These are phyloP conservation scores for Pristionchus exspectatus DNA, from an alignment of 2,888 invertebrate species.

Conservation along the genomic window DNA sequence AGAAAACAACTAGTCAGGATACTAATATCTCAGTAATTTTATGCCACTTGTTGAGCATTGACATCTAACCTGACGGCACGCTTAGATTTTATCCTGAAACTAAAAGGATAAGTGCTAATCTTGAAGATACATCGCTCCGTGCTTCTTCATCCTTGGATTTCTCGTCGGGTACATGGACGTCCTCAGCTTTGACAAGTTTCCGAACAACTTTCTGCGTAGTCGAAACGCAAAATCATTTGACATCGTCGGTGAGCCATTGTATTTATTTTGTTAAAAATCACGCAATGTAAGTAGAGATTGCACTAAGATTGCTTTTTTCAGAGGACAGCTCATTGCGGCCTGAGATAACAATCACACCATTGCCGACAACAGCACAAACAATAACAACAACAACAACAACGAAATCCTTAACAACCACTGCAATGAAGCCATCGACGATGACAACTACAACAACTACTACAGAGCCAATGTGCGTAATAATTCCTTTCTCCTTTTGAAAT, in stretches of 20 bases:
- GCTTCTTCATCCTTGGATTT: background rate
- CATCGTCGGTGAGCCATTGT: background rate
- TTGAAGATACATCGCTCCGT: background rate
- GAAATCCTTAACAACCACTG: background rate
- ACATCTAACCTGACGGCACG: too few species aligned
- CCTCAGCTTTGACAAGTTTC: background rate
- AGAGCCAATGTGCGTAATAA: too few species aligned
- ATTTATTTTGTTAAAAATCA: too few species aligned
- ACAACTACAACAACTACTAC: background rate
- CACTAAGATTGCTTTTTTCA: too few species aligned
- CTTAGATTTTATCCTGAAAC: too few species aligned
- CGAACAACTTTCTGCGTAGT: background rate
- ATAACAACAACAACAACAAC: background rate
- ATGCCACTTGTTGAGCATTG: too few species aligned
- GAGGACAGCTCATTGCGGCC: too few species aligned
- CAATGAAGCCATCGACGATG: background rate
- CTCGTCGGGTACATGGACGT: conserved; percentile 21
- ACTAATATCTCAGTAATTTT: too few species aligned
- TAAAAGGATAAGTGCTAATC: too few species aligned
- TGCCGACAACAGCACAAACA: background rate
- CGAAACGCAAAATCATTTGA: background rate
- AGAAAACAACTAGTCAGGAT: too few species aligned
- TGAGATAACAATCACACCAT: background rate
- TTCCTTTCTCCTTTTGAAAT: too few species aligned
- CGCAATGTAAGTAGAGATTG: too few species aligned